Conservation (phyloP, 2,888 invertebrate genomes). For the Cloeon dipterum region DNA sequence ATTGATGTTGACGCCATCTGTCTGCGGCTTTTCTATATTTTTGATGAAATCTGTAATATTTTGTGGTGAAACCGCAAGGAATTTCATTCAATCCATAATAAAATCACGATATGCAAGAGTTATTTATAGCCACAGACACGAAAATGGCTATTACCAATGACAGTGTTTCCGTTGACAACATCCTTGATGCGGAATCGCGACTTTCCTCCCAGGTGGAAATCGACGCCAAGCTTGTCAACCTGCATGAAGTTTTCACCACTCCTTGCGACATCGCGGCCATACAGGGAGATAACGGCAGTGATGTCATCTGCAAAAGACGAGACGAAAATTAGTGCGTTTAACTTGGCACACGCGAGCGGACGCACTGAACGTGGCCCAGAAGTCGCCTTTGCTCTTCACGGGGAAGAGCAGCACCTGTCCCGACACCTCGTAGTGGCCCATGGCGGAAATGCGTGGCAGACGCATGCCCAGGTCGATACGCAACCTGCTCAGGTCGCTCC, state of each 20-base stretch:
- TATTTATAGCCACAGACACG: too few species aligned
- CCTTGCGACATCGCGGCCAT: constrained; percentile 26
- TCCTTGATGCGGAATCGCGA: constrained; percentile 48
- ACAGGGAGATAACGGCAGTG: constrained; percentile 28
- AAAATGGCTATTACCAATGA: constrained; percentile 52
- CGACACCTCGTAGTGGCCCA: constrained; percentile 50
- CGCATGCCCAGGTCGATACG: constrained; percentile 33
- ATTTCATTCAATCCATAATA: too few species aligned
- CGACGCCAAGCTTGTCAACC: constrained; percentile 37
- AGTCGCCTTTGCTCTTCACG: constrained; percentile 53
- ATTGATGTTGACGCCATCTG: too few species aligned
- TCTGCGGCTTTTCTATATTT: too few species aligned
- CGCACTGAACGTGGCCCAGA: constrained; percentile 59
- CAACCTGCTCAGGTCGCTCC: constrained; percentile 32
- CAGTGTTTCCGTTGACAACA: constrained; percentile 46
- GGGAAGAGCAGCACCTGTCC: constrained; percentile 58
- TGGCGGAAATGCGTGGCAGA: constrained; percentile 46
- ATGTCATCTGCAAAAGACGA: constrained; percentile 54
- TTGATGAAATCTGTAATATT: too few species aligned
- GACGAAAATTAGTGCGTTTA: too few species aligned
- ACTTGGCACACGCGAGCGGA: too few species aligned
- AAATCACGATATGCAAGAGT: too few species aligned
- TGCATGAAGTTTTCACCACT: constrained; percentile 37
- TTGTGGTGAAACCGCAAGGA: too few species aligned
- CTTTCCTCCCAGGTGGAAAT: constrained; percentile 42